phyloP scores from a whole-genome alignment of 1,140 invertebrate genomes.

The Schlechtendalia chinensis region DNA sequence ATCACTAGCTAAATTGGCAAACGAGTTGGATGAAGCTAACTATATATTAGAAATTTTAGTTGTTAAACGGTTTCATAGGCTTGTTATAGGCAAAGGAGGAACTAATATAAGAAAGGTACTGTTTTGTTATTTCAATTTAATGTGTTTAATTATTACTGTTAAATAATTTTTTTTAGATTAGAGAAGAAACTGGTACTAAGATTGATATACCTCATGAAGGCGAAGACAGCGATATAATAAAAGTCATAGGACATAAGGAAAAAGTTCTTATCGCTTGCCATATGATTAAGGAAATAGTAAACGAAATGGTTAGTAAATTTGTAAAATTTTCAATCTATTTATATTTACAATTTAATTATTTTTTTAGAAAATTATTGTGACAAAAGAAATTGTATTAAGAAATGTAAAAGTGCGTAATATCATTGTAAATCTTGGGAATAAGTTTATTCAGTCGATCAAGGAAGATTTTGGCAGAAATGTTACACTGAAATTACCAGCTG shows the following conservation, averaged over 20 bases:
- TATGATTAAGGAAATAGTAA: constrained; percentile 84
- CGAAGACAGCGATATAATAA: constrained; percentile 83
- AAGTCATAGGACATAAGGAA: constrained; percentile 67
- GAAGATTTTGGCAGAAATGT: too few relatives aligned
- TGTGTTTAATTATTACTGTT: too few relatives aligned
- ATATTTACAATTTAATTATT: not conserved
- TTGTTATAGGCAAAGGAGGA: constrained; percentile 93
- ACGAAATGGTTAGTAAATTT: constrained; percentile 70
- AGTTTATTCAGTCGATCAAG: constrained; percentile 86
- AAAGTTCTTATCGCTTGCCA: constrained; percentile 59
- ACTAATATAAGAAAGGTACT: constrained; percentile 80
- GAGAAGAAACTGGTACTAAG: too few relatives aligned
- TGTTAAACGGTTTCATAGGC: constrained; percentile 97
- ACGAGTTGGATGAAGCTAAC: constrained; percentile 87
- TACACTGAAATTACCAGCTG: too few relatives aligned
- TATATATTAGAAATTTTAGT: constrained; percentile 88
- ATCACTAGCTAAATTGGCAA: constrained; percentile 79
- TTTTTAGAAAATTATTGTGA: constrained; percentile 46
- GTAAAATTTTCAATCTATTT: not conserved
- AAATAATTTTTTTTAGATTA: too few relatives aligned
- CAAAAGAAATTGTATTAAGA: constrained; percentile 65
- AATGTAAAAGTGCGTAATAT: constrained; percentile 91
- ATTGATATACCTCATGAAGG: constrained; percentile 86
- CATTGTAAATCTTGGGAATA: constrained; percentile 87
- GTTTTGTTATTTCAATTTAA: constrained; percentile 24